phyloP scores from a whole-genome alignment of 2,113 vertebrate genomes.

The Brienomyrus longianalis region DNA sequence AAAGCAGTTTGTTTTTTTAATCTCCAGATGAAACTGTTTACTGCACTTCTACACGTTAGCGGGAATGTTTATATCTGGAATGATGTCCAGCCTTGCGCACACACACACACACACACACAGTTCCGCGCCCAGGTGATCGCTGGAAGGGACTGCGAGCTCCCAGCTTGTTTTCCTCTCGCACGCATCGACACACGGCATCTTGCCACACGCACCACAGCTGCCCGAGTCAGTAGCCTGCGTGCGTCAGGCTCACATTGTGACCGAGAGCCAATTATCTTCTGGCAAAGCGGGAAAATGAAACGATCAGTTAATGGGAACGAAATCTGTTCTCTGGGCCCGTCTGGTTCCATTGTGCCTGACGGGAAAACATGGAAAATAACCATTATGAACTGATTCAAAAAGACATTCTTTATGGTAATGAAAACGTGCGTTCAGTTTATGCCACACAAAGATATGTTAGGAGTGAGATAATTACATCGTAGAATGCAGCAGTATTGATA shows the following conservation, averaged over 20 bases:
- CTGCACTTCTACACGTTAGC: background rate
- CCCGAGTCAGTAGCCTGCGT: background rate
- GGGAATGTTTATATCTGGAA: background rate
- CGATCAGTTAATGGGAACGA: background rate
- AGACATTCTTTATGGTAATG: background rate
- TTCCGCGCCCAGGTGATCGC: background rate
- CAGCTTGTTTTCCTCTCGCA: background rate
- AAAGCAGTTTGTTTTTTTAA: background rate
- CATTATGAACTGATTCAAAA: background rate
- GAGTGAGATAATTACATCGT: conserved; percentile 41
- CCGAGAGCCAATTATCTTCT: background rate
- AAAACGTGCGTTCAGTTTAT: background rate
- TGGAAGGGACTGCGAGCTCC: background rate
- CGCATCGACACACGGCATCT: background rate
- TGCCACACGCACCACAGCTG: background rate
- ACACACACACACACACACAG: background rate
- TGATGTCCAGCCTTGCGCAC: background rate
- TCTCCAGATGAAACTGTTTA: conserved; percentile 8
- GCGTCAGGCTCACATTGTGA: background rate
- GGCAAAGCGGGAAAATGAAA: background rate
- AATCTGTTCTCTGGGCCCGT: background rate
- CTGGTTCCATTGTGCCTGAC: background rate
- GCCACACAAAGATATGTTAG: conserved; percentile 3
- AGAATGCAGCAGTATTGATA: conserved; percentile 38
- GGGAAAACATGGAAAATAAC: background rate